Percentiles rank a stretch among this genome's conserved stretches.
Conservation (phyloP, 2,113 vertebrate species). For the Typhlomys cinereus region DNA sequence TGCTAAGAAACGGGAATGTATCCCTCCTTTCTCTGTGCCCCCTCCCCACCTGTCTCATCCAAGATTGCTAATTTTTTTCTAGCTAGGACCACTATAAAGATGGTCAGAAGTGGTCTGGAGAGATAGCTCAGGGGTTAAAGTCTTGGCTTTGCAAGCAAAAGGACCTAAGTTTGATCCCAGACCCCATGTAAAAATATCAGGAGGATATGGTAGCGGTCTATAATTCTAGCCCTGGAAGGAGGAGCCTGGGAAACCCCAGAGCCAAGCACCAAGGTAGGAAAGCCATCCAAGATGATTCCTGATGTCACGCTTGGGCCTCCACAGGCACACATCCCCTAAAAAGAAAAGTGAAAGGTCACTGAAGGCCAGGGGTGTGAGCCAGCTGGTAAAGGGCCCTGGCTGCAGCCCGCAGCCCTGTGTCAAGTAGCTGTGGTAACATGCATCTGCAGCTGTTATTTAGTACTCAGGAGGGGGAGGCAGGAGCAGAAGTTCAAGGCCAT, state of each 20-base stretch:
- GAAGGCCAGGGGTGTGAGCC: no score
- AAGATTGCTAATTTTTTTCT: background rate
- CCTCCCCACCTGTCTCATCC: background rate
- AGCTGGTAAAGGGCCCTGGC: no score
- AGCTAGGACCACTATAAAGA: background rate
- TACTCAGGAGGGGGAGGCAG: background rate
- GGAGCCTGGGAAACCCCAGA: no score
- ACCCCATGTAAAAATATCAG: no score
- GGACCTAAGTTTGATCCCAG: background rate
- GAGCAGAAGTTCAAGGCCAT: background rate
- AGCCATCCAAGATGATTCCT: no score
- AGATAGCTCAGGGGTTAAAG: background rate
- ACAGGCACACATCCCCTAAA: no score
- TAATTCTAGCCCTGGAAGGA: no score
- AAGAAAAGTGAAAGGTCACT: no score
- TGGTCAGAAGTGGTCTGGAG: background rate
- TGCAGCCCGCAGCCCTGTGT: background rate
- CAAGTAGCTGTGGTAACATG: no score
- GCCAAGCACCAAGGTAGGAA: no score
- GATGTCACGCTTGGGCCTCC: no score
- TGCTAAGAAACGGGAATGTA: background rate
- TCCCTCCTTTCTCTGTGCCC: background rate
- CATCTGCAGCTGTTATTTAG: background rate
- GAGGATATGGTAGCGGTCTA: no score
- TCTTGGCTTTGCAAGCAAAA: background rate